phyloP scores from a whole-genome alignment of 2,113 vertebrate species.

The Silurus glanis region DNA sequence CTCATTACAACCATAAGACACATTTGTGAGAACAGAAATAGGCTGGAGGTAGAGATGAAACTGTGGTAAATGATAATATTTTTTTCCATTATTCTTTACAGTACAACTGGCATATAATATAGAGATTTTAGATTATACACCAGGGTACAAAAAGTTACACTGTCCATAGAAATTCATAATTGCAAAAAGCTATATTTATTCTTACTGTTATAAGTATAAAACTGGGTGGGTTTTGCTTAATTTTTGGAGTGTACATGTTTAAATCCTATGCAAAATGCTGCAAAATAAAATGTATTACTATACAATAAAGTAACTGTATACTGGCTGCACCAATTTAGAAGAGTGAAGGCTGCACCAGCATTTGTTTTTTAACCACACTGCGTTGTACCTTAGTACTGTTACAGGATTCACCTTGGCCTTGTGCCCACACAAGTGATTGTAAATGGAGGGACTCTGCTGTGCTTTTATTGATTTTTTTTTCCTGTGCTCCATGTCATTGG shows the following conservation, averaged over 20 bases:
- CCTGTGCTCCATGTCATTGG: background rate
- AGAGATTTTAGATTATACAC: background rate
- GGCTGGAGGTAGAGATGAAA: constrained; percentile 35
- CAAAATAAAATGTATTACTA: background rate
- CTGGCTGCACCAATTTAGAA: background rate
- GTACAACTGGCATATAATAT: background rate
- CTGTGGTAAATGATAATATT: background rate
- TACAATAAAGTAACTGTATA: background rate
- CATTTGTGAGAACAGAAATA: background rate
- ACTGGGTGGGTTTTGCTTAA: background rate
- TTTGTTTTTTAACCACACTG: background rate
- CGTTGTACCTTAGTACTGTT: background rate
- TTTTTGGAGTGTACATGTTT: background rate
- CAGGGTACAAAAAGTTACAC: background rate
- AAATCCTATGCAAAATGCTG: background rate
- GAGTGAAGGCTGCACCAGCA: background rate
- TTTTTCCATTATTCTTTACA: background rate
- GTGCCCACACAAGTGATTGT: background rate
- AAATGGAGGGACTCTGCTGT: background rate
- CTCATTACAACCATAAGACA: constrained; percentile 8
- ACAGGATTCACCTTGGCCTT: background rate
- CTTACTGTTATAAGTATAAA: background rate
- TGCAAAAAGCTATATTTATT: background rate
- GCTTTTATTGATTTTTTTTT: background rate
- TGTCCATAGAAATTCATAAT: background rate